Evolutionary conservation across 2,113 vertebrate genomes (phyloP).

Genomic region (Pao palembangensis): DNA sequence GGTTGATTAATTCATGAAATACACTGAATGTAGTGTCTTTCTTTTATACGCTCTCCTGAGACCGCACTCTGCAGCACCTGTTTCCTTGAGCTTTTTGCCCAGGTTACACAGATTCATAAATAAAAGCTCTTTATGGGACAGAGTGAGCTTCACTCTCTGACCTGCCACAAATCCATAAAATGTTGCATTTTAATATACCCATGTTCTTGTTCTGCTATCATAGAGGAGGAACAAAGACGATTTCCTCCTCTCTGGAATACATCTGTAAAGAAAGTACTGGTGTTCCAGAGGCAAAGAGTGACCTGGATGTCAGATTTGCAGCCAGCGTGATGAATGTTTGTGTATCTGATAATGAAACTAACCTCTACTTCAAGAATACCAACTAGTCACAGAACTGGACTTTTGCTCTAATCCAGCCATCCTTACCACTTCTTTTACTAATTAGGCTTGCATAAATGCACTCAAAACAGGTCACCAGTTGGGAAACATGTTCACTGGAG

Average conservation of each 20-base stretch:
- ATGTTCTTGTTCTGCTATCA: conserved; percentile 42
- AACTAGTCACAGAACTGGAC: too few species aligned
- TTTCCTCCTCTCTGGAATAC: conserved; percentile 23
- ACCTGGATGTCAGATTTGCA: neutral
- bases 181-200: conserved; percentile 21
- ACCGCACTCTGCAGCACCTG: conserved; percentile 27
- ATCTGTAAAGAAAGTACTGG: conserved; percentile 11
- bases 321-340: neutral
- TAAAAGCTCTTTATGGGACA: conserved; percentile 29
- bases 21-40: conserved; percentile 36
- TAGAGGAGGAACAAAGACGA: conserved; percentile 30
- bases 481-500: too few species aligned
- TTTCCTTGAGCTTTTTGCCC: conserved; percentile 49
- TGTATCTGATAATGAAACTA: conserved; percentile 11
- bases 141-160: conserved; percentile 21
- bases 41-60: conserved; percentile 24
- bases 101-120: conserved; percentile 40
- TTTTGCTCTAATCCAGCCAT: too few species aligned
- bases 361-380: too few species aligned
- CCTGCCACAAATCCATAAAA: conserved; percentile 22
- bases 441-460: too few species aligned
- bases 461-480: too few species aligned
- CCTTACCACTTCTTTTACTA: too few species aligned
- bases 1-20: conserved; percentile 73
- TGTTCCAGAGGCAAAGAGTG: neutral